These are phyloP conservation scores for Sesamia nonagrioides DNA, from an alignment of 1,140 invertebrate genomes.

Conservation along the genomic window DNA sequence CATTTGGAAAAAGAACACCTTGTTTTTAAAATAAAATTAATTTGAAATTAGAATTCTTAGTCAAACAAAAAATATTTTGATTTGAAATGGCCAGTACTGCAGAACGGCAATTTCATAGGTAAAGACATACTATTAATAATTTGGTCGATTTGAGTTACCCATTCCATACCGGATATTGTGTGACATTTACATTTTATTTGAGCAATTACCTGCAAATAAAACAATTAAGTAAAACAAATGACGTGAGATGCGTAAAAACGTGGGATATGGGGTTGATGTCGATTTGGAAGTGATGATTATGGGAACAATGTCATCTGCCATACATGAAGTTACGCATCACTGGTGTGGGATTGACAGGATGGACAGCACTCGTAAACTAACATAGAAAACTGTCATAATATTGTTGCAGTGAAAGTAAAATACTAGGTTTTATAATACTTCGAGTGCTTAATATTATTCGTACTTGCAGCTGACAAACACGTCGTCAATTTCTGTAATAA, in stretches of 20 bases:
- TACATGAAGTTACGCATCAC: constrained; percentile 65
- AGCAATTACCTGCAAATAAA: constrained; percentile 75
- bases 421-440: too few species aligned
- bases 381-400: background rate
- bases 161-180: constrained; percentile 59
- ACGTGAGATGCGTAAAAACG: constrained; percentile 67
- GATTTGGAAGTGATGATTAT: constrained; percentile 70
- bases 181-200: constrained; percentile 61
- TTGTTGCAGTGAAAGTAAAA: too few species aligned
- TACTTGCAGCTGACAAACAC: too few species aligned
- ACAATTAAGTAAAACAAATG: constrained; percentile 77
- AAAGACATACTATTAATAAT: background rate
- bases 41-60: too few species aligned
- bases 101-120: too few species aligned
- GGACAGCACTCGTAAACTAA: background rate
- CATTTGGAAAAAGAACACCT: too few species aligned
- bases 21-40: too few species aligned
- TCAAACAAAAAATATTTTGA: too few species aligned
- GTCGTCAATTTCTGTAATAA: too few species aligned
- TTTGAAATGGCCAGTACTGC: too few species aligned
- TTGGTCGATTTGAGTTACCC: background rate
- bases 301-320: constrained; percentile 80
- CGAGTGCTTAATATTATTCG: too few species aligned
- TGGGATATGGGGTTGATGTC: constrained; percentile 61
- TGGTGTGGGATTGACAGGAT: constrained; percentile 67